A percentile compares a stretch with the other conserved stretches of the same genome.
These are phyloP conservation scores for Bambusicola thoracicus DNA, from an alignment of 2,113 vertebrate species.

Conservation along the genomic window DNA sequence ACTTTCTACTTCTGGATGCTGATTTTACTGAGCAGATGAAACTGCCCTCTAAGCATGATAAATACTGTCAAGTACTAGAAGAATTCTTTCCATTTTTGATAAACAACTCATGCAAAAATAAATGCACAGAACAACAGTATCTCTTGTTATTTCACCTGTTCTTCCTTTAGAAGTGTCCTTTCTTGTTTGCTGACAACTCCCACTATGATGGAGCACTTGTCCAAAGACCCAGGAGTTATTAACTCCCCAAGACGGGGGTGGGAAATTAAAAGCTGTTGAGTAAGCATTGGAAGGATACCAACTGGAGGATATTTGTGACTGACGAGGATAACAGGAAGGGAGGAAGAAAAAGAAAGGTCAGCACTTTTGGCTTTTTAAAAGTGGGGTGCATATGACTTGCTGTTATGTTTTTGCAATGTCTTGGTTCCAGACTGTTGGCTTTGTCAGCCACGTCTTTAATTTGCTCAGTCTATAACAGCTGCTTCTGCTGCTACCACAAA, in stretches of 20 bases:
- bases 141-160: slow-evolving; percentile 76
- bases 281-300: slow-evolving; percentile 30
- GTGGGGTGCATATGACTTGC: slow-evolving; percentile 9
- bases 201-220: slow-evolving; percentile 52
- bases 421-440: slow-evolving; percentile 23
- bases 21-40: not conserved
- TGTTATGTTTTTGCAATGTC: not conserved
- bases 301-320: slow-evolving; percentile 47
- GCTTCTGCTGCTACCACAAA: slow-evolving; percentile 67
- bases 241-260: slow-evolving; percentile 61
- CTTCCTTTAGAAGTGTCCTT: slow-evolving; percentile 8
- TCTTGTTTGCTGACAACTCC: slow-evolving; percentile 73
- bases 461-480: slow-evolving; percentile 58
- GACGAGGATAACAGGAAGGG: slow-evolving; percentile 47
- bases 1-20: not conserved
- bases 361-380: slow-evolving; percentile 50
- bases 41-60: not conserved
- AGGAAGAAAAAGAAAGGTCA: slow-evolving; percentile 23
- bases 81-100: not conserved
- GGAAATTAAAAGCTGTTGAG: slow-evolving; percentile 32
- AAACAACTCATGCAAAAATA: not conserved
- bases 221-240: slow-evolving; percentile 71
- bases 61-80: not conserved
- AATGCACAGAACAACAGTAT: not conserved
- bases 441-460: slow-evolving; percentile 58